phyloP scores from a whole-genome alignment of 2,113 vertebrate species.

The Diphyllodes magnificus region DNA sequence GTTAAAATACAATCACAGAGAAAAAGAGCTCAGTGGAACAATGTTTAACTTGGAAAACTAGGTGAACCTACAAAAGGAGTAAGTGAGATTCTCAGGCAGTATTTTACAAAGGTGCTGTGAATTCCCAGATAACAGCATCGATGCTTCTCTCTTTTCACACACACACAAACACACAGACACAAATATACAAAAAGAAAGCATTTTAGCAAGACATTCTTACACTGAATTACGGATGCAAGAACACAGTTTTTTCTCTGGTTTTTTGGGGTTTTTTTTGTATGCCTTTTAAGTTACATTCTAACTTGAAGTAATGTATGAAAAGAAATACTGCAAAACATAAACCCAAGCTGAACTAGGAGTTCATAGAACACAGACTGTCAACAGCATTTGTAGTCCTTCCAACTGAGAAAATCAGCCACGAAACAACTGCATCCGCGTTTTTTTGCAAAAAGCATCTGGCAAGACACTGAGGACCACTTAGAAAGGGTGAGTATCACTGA shows the following conservation, averaged over 20 bases:
- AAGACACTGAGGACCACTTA: background rate
- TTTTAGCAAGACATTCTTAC: background rate
- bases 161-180: background rate
- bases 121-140: background rate
- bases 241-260: rapidly evolving
- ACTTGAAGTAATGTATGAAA: background rate
- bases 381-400: background rate
- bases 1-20: background rate
- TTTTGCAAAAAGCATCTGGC: background rate
- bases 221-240: background rate
- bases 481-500: background rate
- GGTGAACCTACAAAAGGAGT: background rate
- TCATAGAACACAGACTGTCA: background rate
- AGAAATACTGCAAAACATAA: background rate
- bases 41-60: slow-evolving; percentile 18
- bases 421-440: background rate
- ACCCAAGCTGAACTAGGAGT: background rate
- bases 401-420: background rate
- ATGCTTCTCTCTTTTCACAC: background rate
- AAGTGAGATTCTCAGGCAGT: background rate
- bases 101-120: background rate
- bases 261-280: background rate
- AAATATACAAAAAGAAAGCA: background rate
- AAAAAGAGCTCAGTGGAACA: background rate
- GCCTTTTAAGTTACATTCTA: background rate